Base-by-base conservation (phyloP, 2,113 vertebrate genomes). In the Labeo catla region DNA sequence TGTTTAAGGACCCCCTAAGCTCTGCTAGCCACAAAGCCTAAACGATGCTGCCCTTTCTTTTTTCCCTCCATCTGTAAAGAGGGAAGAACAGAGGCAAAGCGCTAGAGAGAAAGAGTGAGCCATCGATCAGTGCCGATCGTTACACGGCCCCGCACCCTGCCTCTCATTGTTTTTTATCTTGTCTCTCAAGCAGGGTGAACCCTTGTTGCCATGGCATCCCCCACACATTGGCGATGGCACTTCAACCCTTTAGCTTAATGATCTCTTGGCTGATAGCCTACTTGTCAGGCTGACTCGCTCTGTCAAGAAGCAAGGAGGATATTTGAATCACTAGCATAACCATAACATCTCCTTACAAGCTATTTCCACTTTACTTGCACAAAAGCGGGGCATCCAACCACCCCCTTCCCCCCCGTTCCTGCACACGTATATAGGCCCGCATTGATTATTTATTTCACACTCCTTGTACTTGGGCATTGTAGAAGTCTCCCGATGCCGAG, bases 241-340 rank as follows among this genome's bases (percentile, higher is more conserved):
- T 95, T 94, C 93, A 95, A 93, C 93, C 94, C 93, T 93, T 94
- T 93, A 92, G 94, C 94, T 95, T 95, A 95, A 95, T 95, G 95
- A 95, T 95, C 93, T 95, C 94, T 95, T 95, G 94, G 94, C 95
- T 95, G 94, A 95, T 94, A 93, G 94, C 94, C 94, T 94, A 93
- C 94, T 94, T 93, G 94, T 94, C 94, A 93, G 93, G 92, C 91
- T 92, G 91, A 92, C 93, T 92, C 91, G 90, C 84, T 92, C 92
- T 93, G 92, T 90, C 90, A 89, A 93, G 92, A 94, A 88, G 90
- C 89, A 89, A 90, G 90, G 89, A 92, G 91, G 89, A 88, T 82
- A 63, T 87, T 70, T 84, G 84, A 74, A 88, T 82, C 47, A 36
- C 83, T 84, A 86, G 70, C 81, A 77, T 84, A 88, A 81, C 83